Conservation (phyloP, 2,888 invertebrate genomes). For the Dysmachus trigonus region DNA sequence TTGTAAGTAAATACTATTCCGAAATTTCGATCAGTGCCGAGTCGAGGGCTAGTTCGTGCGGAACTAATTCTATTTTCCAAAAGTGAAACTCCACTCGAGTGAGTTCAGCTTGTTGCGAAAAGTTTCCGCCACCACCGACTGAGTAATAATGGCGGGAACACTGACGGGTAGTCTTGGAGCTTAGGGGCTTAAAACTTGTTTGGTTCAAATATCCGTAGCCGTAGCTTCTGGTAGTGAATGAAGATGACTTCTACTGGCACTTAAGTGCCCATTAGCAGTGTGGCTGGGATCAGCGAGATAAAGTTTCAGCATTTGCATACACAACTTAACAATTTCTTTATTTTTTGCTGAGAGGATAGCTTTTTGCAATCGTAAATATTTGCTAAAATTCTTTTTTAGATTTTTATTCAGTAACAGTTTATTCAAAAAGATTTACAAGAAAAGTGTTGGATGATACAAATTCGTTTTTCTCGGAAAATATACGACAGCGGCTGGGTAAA, state of each 20-base stretch:
- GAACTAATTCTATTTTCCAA: neutral
- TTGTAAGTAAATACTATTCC: neutral
- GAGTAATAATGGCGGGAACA: neutral
- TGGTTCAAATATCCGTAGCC: neutral
- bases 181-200: neutral
- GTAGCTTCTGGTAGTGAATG: neutral
- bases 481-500: too few species aligned
- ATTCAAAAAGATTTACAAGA: too few species aligned
- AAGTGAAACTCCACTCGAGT: neutral
- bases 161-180: neutral
- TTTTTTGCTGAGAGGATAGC: too few species aligned
- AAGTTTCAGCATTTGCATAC: neutral
- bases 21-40: neutral
- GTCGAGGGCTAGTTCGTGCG: neutral
- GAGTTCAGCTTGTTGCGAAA: neutral
- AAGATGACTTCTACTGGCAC: neutral
- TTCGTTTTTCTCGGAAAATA: too few species aligned
- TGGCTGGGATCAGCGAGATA: neutral
- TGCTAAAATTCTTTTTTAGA: too few species aligned
- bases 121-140: neutral
- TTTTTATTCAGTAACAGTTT: too few species aligned
- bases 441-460: too few species aligned
- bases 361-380: too few species aligned
- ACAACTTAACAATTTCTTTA: too few species aligned
- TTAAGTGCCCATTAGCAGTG: neutral